Evolutionary conservation across 2,113 vertebrate species (phyloP), one percentile per base, ranked within the genome.

Genomic region (Osmerus eperlanus): DNA sequence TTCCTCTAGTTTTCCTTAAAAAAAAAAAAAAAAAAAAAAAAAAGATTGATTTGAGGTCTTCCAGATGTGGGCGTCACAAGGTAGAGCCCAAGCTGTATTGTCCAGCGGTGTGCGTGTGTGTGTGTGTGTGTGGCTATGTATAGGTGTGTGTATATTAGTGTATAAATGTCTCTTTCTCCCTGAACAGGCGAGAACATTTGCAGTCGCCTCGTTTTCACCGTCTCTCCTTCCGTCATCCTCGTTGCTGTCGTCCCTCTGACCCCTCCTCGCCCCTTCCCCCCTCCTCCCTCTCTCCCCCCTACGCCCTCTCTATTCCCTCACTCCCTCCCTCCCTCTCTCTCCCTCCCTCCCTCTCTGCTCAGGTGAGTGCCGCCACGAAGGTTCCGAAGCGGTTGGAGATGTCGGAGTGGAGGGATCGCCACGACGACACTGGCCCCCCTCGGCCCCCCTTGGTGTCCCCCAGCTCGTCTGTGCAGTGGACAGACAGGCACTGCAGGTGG

Each of bases 311-410:
- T 23, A 1, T 2, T 51, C 71, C 73, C 23, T 63, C 67, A 69
- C 69, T 64, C 76, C 28, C 47, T 25, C 6, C 32, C 64, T 77
- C 71, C 54, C 56, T 62, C 29, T 32, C 59, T 15, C 62, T 6
- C 5, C 21, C 63, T 64, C 52, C 21, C 18, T 15, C 14, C 2
- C 19, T 79, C 88, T 72, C 72, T 85, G 72, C 89, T 98, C 95
- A 99, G 93, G 97, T 99, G 80, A 98, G 94, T 82, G 96, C 97
- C 0, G 97, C 97, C 91, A 99, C 97, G 16, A 98, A 99, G 21
- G 96, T 98, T 89, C 97, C 97, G 19, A 99, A 98, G 82, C 96
- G 93, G 93, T 98, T 99, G 88, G 96, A 97, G 92, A 99, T 99
- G 86, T 99, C 97, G 1, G 97, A 97, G 92, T 98, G 96, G 87